phyloP scores from a whole-genome alignment of 2,797 vertebrate genomes.

The Falco cherrug region DNA sequence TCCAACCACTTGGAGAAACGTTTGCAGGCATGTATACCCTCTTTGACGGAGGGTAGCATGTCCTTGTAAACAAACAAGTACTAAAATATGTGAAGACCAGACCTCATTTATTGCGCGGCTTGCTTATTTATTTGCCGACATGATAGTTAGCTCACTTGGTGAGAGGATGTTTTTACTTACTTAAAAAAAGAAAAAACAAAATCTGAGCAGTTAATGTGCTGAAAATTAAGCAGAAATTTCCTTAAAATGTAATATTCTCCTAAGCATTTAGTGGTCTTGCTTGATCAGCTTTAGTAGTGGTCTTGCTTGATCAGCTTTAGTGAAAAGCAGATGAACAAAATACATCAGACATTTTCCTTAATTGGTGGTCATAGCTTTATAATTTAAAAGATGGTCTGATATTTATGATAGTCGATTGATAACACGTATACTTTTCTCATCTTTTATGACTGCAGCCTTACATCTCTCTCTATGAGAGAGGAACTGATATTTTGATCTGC shows the following conservation, averaged over 20 bases:
- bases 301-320: conserved; percentile 7
- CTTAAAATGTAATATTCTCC: background rate
- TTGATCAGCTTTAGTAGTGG: conserved; percentile 1
- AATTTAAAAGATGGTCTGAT: background rate
- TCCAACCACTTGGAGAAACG: background rate
- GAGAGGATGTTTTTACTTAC: background rate
- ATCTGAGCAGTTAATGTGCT: background rate
- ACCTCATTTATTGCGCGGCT: background rate
- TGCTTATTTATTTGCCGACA: background rate
- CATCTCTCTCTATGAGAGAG: background rate
- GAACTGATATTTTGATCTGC: background rate
- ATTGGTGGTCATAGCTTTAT: background rate
- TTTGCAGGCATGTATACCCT: background rate
- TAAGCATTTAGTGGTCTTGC: background rate
- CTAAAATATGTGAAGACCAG: background rate
- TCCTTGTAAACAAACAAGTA: background rate
- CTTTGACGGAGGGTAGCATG: background rate
- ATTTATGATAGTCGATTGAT: background rate
- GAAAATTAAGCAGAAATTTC: background rate
- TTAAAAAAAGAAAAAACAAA: background rate
- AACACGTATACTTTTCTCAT: background rate
- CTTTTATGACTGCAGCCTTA: background rate
- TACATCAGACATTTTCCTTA: background rate
- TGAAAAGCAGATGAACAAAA: conserved; percentile 17
- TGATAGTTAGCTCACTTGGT: background rate